Percentiles rank a stretch among this genome's conserved stretches.
Conservation (phyloP, 2,888 invertebrate species). For the Cotesia congregata region DNA sequence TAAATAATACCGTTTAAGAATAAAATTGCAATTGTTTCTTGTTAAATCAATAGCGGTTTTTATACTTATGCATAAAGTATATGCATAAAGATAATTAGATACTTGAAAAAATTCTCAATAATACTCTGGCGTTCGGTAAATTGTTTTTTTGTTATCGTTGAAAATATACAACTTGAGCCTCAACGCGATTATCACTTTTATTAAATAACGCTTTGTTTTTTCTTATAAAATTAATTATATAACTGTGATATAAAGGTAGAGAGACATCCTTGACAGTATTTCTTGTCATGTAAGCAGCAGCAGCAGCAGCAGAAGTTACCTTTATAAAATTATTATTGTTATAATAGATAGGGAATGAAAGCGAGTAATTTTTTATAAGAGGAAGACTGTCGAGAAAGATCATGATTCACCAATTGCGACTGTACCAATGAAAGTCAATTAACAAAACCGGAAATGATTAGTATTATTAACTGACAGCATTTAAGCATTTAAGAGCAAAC, state of each 20-base stretch:
- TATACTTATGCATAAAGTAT: too few relatives aligned
- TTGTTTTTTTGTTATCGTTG: neutral
- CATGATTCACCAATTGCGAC: neutral
- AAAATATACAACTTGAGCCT: neutral
- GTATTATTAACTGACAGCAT: conserved; percentile 3
- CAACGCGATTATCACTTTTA: neutral
- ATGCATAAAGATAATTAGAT: neutral
- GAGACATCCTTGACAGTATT: neutral
- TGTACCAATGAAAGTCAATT: conserved; percentile 14
- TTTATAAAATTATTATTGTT: neutral
- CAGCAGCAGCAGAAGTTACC: neutral
- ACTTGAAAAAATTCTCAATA: neutral
- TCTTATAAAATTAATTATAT: neutral
- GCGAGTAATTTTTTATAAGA: neutral
- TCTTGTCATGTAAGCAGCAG: neutral
- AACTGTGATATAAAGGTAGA: neutral
- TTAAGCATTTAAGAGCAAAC: neutral
- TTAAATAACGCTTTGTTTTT: neutral
- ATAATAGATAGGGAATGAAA: neutral
- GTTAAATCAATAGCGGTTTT: too few relatives aligned
- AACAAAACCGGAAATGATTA: conserved; percentile 30
- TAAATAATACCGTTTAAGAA: neutral
- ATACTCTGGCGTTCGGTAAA: neutral
- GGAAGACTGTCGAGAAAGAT: neutral
- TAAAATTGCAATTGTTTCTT: neutral